Evolutionary conservation across 1,140 invertebrate genomes (phyloP), one percentile per base, ranked within the genome.

Genomic region (Asobara japonica): DNA sequence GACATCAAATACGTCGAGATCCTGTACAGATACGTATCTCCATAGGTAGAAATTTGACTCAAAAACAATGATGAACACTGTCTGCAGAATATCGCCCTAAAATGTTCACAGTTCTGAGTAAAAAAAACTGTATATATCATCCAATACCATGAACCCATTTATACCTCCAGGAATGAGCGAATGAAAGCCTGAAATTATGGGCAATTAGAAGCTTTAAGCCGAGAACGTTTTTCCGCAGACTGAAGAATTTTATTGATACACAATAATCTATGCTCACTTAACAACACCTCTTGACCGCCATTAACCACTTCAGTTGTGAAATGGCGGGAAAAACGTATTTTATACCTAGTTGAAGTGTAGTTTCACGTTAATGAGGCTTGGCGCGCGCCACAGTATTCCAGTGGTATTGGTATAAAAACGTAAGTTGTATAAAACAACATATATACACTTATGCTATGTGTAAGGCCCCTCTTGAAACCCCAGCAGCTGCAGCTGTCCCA

Each of bases 401-500:
- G 51, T 56, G n/a, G 51, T 56, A 56, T 56, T 25, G 22, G 51
- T 48, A 45, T 67, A 48, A 45, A 48, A 27, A 48, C 25, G 65
- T 67, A 48, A 48, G 38, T 8, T 27, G 41, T 27, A 38, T 48
- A 22, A 16, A 56, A 20, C 22, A 65, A 25, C 29, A 33, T 33
- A 38, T 65, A 65, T 13, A 38, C 61, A 65, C 61, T 33, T 65
- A 3, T 30, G 61, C n/a, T 27, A 27, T 66, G 33, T 22, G 41
- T 66, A 36, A 60, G 60, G 18, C 31, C 61, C 13, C 25, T 67
- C 45, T 75, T 71, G 72, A 79, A 77, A 79, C 74, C 74, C 51
- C 18, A 56, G 81, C 83, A 85, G 84, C 84, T 85, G 84, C 84
- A 82, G 76, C 78, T 81, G 76, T 71, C 71, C 76, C 69, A n/a